These are phyloP conservation scores for Ochotona curzoniae DNA, from an alignment of 2,113 vertebrate species.

Conservation along the genomic window DNA sequence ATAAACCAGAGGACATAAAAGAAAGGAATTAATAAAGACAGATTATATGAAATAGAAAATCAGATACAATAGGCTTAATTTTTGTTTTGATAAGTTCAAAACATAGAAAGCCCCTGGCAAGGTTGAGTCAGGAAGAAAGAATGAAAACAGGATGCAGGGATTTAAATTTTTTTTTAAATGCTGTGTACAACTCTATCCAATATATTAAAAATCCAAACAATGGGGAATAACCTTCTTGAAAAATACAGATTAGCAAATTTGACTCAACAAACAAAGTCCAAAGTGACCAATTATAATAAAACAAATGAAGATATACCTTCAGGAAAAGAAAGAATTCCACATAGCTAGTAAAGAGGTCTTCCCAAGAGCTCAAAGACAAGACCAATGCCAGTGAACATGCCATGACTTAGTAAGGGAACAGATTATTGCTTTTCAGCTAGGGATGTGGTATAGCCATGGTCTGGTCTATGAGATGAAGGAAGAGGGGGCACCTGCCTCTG, in stretches of 20 bases:
- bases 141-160: constrained; percentile 54
- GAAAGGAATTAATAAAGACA: constrained; percentile 69
- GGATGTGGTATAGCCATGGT: neutral
- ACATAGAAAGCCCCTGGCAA: constrained; percentile 66
- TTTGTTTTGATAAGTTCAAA: constrained; percentile 64
- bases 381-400: neutral
- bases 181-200: neutral
- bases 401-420: neutral
- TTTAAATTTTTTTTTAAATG: neutral
- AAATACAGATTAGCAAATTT: constrained; percentile 30
- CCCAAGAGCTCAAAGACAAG: neutral
- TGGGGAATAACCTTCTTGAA: neutral
- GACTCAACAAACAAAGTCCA: constrained; percentile 25
- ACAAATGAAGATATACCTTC: constrained; percentile 40
- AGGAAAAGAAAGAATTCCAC: neutral
- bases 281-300: neutral
- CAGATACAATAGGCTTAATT: constrained; percentile 51
- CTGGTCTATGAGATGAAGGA: neutral
- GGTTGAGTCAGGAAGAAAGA: constrained; percentile 30
- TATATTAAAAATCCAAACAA: constrained; percentile 39
- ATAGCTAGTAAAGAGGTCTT: neutral
- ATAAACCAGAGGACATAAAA: constrained; percentile 47
- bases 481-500: neutral
- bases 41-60: constrained; percentile 63
- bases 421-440: neutral